phyloP scores from a whole-genome alignment of 2,888 invertebrate species.

The Tenthredo notha region DNA sequence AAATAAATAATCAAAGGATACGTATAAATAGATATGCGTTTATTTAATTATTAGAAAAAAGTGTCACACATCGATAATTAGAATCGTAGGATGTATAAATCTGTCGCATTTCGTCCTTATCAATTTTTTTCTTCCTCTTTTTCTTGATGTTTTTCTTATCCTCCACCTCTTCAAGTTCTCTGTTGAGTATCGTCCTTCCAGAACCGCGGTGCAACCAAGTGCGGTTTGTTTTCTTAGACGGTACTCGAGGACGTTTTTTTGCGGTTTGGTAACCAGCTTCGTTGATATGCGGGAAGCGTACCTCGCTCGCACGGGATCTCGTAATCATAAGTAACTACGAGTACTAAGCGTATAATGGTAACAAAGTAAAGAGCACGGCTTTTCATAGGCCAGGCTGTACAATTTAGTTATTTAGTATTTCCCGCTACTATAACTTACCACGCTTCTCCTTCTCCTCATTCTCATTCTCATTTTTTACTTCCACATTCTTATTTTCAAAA shows the following conservation, averaged over 20 bases:
- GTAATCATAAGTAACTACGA: conserved; percentile 52
- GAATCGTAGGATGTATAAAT: not conserved
- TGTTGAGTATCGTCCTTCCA: conserved; percentile 35
- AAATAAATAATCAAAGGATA: no score
- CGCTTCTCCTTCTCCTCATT: not conserved
- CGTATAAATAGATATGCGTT: no score
- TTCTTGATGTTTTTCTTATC: not conserved
- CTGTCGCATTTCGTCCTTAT: not conserved
- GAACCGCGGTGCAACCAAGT: conserved; percentile 12
- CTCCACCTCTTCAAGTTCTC: not conserved
- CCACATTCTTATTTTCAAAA: not conserved
- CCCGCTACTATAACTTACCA: conserved; percentile 6
- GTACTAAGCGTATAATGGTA: conserved; percentile 50
- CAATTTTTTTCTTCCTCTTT: not conserved
- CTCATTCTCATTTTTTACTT: not conserved
- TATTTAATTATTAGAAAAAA: not conserved
- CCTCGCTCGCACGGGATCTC: conserved; percentile 53
- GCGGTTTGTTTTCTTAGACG: conserved; percentile 51
- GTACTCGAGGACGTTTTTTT: conserved; percentile 52
- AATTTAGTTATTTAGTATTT: conserved; percentile 26
- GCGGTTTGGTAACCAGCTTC: conserved; percentile 51
- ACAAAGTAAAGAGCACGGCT: conserved; percentile 41
- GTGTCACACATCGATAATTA: not conserved
- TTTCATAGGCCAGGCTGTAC: conserved; percentile 10
- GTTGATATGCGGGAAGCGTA: conserved; percentile 50